Base-by-base conservation (phyloP, 2,888 invertebrate genomes). In the Drosophila pseudotakahashii region DNA sequence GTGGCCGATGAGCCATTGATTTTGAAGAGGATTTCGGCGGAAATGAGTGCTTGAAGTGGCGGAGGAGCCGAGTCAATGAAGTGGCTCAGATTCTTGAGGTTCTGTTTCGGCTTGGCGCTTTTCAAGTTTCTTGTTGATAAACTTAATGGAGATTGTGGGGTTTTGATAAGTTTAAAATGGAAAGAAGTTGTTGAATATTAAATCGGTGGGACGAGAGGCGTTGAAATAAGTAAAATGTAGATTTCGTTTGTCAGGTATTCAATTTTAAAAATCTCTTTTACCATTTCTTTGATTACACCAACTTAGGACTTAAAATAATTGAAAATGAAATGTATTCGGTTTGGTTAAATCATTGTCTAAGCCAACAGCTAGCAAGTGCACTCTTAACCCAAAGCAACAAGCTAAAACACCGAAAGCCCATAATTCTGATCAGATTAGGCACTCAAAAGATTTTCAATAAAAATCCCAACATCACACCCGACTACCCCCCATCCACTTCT, bases 391-490 rank as follows among this genome's bases (percentile, higher is more conserved):
- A 14, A 1, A n/a, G 32, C 39, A 48, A 26, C 39, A 63, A 63
- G 34, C 34, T 13, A 14, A 42, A 36, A 37, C 68, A 64, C 41
- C 7, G 41, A 48, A 67, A 67, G 47, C 48, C 36, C 54, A 67
- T 67, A 67, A 68, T 48, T 68, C 66, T 55, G 41, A 55, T 48
- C 32, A 68, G 47, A 67, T 68, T 55, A 67, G 55, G 55, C 68
- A 68, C 54, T 68, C 66, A 47, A 39, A 53, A 54, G 66, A 53
- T 47, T 66, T 54, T 19, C 14, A 57, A 54, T 68, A 55, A 48
- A 55, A 68, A 55, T 55, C 55, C 34, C 32, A 45, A n/a, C 68
- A 30, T 67, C 47, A 36, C 47, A 68, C 68, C 60, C 68, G 44
- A n/a, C 42, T 10, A n/a, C 34, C 23, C 4, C 2, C 4, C 23